Evolutionary conservation across 2,888 invertebrate genomes (phyloP), one percentile per base, ranked within the genome.

Genomic region (Syritta pipiens): DNA sequence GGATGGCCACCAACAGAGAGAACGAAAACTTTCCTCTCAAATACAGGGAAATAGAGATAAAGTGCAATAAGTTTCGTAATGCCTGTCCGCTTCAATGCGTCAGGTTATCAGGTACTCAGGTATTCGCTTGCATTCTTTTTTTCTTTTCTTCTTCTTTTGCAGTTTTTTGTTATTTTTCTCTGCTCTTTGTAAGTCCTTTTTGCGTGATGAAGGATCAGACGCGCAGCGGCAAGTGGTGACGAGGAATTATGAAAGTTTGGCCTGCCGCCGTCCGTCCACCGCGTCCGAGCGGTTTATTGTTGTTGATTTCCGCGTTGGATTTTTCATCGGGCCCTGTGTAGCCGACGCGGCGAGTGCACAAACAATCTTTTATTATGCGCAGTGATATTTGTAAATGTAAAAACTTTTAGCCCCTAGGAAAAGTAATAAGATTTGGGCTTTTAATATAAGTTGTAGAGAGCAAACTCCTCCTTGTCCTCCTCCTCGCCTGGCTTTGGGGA

Each of bases 21-120:
- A 65, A 48, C 20, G 53, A 53, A 48, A 63, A 63, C 51, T 72
- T 53, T 59, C 28, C 35, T 24, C 9, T 59, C 59, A 60, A 67
- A 53, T 59, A 35, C 55, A 76, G 55, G 32, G 42, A 67, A 72
- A 65, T 60, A 60, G 59, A 65, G 72, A 72, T 77, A 72, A 72
- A 77, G 72, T 77, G 77, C 77, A 77, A 72, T 77, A 77, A 77
- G 60, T 77, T 77, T 77, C 72, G 65, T 72, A 77, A 77, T 72
- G 65, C 59, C 77, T 77, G 71, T 77, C 77, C 72, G 77, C 77
- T 67, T 72, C 72, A 77, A 72, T 77, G 77, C 77, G 49, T 76
- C 49, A 59, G 77, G 72, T 65, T 72, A 77, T 77, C 77, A 65
- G 72, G 51, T 60, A 75, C 51, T 77, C 44, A 46, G n/a, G n/a